Evolutionary conservation across 2,888 invertebrate species (phyloP), one percentile per base, ranked within the genome.

Genomic region (Drosophila kuntzei): DNA sequence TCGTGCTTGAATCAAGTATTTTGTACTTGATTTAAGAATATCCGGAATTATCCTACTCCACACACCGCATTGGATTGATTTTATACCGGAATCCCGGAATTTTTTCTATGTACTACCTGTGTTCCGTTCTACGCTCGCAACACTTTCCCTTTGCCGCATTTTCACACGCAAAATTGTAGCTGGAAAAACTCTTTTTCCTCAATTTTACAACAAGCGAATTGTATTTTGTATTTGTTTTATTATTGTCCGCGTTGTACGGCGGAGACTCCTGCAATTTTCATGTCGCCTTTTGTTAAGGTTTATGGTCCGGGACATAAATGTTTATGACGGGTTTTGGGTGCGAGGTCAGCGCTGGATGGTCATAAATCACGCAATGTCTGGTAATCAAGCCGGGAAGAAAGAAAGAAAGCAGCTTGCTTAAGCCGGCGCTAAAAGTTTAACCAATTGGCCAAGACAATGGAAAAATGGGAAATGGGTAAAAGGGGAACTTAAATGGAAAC

Each of bases 141-240:
- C 65, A 67, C 55, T 66, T 51, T 64, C 14, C 14, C 32, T n/a
- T 36, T 37, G 51, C 67, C 64, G 32, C 54, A 70, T 55, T 73
- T 70, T 76, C 69, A 61, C 69, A 79, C 77, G 69, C 74, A 68
- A 50, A 58, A 51, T 22, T 29, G 27, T 32, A 54, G 54, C 44
- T 2, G 37, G 18, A 2, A 27, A 66, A 55, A 50, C 63, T 63
- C 50, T 39, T 62, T 47, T 43, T 7, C 16, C 18, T 37, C 25
- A 46, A 62, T 36, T 63, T 67, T 62, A 62, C 55, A 51, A 43
- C 65, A 36, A 32, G 22, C 7, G n/a, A 50, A 25, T 18, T 66
- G 51, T 53, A 20, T 39, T 27, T 39, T 39, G 65, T 60, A 62
- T 49, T 66, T 58, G 37, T 62, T 59, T 41, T 58, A 46, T 69